These are phyloP conservation scores for Ptychodera flava DNA, from an alignment of 35 echinoderm and acorn worm genomes.

Conservation along the genomic window DNA sequence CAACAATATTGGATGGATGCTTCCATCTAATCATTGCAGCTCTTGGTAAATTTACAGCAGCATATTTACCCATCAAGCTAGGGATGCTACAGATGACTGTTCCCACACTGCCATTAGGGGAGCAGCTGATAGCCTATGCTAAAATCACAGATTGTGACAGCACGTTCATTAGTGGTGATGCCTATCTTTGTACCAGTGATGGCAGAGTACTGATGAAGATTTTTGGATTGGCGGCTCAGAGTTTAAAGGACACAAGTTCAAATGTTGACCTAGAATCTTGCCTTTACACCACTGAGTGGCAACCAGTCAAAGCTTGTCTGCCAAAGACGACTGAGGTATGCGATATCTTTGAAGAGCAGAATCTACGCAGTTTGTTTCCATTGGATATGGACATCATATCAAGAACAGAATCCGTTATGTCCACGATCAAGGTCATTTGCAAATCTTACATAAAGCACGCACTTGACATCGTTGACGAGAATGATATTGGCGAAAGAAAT, in stretches of 20 bases:
- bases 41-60: slow-evolving; percentile 19
- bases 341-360: slow-evolving; percentile 58
- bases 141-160: slow-evolving; percentile 61
- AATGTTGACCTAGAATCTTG: slow-evolving; percentile 43
- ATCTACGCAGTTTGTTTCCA: slow-evolving; percentile 30
- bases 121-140: slow-evolving; percentile 49
- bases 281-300: too few species aligned
- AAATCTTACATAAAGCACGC: slow-evolving; percentile 77
- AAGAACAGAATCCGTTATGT: slow-evolving; percentile 44
- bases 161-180: slow-evolving; percentile 38
- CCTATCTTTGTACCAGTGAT: slow-evolving; percentile 21
- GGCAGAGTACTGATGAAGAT: slow-evolving; percentile 47
- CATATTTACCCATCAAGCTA: slow-evolving; percentile 40
- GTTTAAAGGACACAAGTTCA: slow-evolving; percentile 12
- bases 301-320: slow-evolving; percentile 35
- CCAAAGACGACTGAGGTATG: slow-evolving; percentile 33
- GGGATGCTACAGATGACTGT: slow-evolving; percentile 48
- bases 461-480: slow-evolving; percentile 49
- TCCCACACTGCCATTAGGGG: slow-evolving; percentile 27
- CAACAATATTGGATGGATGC: slow-evolving; percentile 53
- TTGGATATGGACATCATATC: slow-evolving; percentile 48
- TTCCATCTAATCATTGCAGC: slow-evolving; percentile 49
- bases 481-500: slow-evolving; percentile 5
- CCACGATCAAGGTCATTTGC: slow-evolving; percentile 53
- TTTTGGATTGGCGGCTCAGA: slow-evolving; percentile 33